phyloP scores from a whole-genome alignment of 2,113 vertebrate genomes.

The Chionodraco myersi region DNA sequence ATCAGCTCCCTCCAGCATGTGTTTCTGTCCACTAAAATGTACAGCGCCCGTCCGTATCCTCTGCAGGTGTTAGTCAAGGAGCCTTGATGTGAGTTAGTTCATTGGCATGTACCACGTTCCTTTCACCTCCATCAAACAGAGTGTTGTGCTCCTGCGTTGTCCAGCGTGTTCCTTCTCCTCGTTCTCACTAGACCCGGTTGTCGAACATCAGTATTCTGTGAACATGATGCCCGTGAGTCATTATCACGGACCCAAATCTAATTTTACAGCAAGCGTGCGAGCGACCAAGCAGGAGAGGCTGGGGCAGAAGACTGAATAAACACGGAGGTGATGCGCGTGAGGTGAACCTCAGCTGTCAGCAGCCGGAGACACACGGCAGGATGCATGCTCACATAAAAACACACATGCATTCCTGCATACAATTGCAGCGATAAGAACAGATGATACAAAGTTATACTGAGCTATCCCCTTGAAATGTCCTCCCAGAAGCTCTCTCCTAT shows the following conservation, averaged over 20 bases:
- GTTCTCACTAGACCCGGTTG: background rate
- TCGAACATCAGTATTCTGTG: constrained; percentile 53
- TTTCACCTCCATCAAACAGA: constrained; percentile 35
- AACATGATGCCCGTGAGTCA: constrained; percentile 39
- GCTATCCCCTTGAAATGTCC: background rate
- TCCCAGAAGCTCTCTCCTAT: background rate
- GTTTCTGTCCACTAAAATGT: background rate
- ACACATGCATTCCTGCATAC: background rate
- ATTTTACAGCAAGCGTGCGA: constrained; percentile 49
- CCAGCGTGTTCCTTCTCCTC: background rate
- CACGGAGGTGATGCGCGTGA: constrained; percentile 26
- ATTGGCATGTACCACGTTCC: constrained; percentile 26
- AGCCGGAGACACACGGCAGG: constrained; percentile 8
- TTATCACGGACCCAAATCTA: constrained; percentile 64
- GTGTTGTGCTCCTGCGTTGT: background rate
- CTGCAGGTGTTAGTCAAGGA: constrained; percentile 52
- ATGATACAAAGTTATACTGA: background rate
- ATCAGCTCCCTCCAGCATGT: constrained; percentile 12
- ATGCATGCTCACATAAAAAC: constrained; percentile 12
- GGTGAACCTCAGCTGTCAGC: constrained; percentile 38
- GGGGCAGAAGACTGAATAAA: constrained; percentile 51
- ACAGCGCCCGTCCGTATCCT: constrained; percentile 5
- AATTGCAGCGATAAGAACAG: background rate
- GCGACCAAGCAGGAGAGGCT: constrained; percentile 10
- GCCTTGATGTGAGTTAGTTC: constrained; percentile 29